These are phyloP conservation scores for Myrmophylax atrothorax DNA, from an alignment of 2,113 vertebrate species.

Conservation along the genomic window DNA sequence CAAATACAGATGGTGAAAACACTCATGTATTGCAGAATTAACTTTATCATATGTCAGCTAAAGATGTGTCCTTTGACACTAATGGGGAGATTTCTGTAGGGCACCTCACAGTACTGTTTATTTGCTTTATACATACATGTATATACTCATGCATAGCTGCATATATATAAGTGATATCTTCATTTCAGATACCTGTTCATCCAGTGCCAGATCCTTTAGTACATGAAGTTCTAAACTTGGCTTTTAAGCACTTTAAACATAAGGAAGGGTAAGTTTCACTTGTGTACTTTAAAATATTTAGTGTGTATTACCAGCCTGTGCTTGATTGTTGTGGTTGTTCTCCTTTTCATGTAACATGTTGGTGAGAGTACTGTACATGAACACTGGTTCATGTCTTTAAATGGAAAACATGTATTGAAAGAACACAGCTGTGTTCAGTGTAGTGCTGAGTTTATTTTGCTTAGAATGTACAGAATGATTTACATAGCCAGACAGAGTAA, in stretches of 20 bases:
- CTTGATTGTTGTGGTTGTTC: not conserved
- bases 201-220: slow-evolving; percentile 98
- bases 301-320: not conserved
- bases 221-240: slow-evolving; percentile 99
- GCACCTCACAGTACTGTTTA: not conserved
- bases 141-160: not conserved
- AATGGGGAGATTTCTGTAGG: not conserved
- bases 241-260: slow-evolving; percentile 99
- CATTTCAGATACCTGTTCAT: slow-evolving; percentile 96
- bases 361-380: not conserved
- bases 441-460: not conserved
- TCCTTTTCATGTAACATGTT: not conserved
- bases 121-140: not conserved
- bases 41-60: not conserved
- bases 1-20: not conserved
- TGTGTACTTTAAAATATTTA: not conserved
- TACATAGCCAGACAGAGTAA: not conserved
- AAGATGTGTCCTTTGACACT: not conserved
- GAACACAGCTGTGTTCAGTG: not conserved
- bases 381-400: not conserved
- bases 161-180: not conserved
- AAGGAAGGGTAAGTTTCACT: slow-evolving; percentile 91
- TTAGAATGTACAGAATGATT: not conserved
- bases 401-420: not conserved
- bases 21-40: not conserved